These are phyloP conservation scores for Catocala fraxini DNA, from an alignment of 2,888 invertebrate species.

Conservation along the genomic window DNA sequence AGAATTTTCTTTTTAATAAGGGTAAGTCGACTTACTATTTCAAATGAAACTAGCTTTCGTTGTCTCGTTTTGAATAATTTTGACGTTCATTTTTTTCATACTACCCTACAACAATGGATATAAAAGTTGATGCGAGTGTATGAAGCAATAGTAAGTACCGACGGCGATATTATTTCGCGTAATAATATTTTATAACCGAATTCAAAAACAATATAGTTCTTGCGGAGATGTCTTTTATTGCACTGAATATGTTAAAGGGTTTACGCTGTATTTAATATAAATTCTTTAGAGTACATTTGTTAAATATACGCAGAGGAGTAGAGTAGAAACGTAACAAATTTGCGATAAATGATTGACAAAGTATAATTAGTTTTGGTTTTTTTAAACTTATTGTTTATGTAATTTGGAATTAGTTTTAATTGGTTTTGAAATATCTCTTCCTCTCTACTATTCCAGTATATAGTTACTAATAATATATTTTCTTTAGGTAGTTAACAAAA, in stretches of 20 bases:
- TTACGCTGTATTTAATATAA: no score
- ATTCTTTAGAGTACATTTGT: no score
- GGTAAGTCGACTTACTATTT: slow-evolving; percentile 13
- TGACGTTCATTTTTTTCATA: slow-evolving; percentile 25
- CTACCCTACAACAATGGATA: slow-evolving; percentile 16
- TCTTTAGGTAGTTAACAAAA: no score
- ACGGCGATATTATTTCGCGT: slow-evolving; percentile 11
- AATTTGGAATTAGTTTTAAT: no score
- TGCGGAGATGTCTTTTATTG: slow-evolving; percentile 2
- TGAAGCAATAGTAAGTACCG: slow-evolving; percentile 16
- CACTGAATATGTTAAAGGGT: background rate
- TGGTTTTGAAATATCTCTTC: no score
- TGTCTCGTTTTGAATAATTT: slow-evolving; percentile 34
- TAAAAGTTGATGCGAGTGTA: slow-evolving; percentile 28
- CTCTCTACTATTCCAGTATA: no score
- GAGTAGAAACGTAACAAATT: no score
- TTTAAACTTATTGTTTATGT: no score
- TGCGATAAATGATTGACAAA: no score
- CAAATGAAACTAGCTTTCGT: slow-evolving; percentile 17
- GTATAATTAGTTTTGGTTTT: no score
- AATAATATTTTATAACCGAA: slow-evolving; percentile 24
- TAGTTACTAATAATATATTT: no score
- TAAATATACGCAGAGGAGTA: no score
- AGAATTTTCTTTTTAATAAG: slow-evolving; percentile 14
- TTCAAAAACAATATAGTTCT: slow-evolving; percentile 3